Evolutionary conservation across 2,113 vertebrate species (phyloP).

Genomic region (Sinocyclocheilus rhinocerous): DNA sequence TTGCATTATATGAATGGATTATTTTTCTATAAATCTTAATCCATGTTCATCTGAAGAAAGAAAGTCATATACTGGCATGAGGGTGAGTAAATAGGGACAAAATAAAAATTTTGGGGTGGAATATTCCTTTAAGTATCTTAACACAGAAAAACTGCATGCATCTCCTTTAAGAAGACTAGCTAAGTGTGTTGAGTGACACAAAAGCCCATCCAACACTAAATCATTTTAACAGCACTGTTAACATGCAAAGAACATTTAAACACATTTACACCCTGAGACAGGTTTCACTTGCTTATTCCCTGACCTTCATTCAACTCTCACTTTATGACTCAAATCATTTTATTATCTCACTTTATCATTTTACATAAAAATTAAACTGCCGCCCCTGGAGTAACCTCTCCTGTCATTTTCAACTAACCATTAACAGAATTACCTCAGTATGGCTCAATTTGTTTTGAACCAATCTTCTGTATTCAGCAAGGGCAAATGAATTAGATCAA

Average conservation of each 20-base stretch:
- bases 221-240: background rate
- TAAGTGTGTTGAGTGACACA: background rate
- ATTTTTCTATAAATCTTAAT: too few relatives aligned
- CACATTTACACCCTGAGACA: background rate
- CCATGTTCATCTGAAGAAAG: background rate
- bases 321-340: slow-evolving; percentile 24
- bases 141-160: background rate
- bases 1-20: too few relatives aligned
- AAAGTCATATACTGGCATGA: background rate
- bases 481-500: slow-evolving; percentile 44
- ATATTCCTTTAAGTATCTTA: background rate
- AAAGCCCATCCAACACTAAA: background rate
- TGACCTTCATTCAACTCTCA: background rate
- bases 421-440: slow-evolving; percentile 38
- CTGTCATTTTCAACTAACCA: slow-evolving; percentile 20
- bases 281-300: slow-evolving; percentile 1
- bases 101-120: background rate
- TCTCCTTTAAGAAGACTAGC: background rate
- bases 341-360: slow-evolving; percentile 6
- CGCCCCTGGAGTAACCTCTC: background rate
- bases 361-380: slow-evolving; percentile 28
- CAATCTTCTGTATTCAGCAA: slow-evolving; percentile 29
- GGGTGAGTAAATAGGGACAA: background rate
- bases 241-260: background rate
- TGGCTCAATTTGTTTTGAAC: slow-evolving; percentile 39